Conservation (phyloP, 2,797 vertebrate genomes). For the Lindbergichthys nudifrons region DNA sequence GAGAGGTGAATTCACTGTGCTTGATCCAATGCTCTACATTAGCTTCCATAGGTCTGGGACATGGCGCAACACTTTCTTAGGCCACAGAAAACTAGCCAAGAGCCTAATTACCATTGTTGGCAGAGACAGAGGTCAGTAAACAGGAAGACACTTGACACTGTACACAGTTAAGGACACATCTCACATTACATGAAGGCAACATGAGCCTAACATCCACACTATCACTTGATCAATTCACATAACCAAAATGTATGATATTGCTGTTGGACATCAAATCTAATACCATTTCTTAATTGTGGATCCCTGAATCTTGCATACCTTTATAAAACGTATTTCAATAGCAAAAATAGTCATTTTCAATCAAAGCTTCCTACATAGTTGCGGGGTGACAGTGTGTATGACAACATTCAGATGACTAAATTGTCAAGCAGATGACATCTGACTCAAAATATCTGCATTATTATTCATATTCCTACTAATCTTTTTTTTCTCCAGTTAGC, state of each 20-base stretch:
- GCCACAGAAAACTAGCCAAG: not conserved
- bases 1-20: not conserved
- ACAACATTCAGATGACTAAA: not conserved
- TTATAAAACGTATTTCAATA: not conserved
- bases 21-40: not conserved
- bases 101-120: not conserved
- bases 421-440: not conserved
- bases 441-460: not conserved
- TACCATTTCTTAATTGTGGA: not conserved
- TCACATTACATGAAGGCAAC: constrained; percentile 5
- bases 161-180: constrained; percentile 19
- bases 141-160: constrained; percentile 31
- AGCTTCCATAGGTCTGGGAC: not conserved
- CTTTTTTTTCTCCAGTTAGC: not conserved
- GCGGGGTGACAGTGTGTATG: not conserved
- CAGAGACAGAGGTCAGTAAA: constrained; percentile 20
- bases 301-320: not conserved
- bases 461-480: not conserved
- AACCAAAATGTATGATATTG: not conserved
- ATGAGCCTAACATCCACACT: constrained; percentile 17
- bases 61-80: not conserved
- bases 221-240: not conserved
- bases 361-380: not conserved
- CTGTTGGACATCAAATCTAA: not conserved
- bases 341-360: not conserved